These are phyloP conservation scores for Cephus spinipes DNA, from an alignment of 2,888 invertebrate species.

Conservation along the genomic window DNA sequence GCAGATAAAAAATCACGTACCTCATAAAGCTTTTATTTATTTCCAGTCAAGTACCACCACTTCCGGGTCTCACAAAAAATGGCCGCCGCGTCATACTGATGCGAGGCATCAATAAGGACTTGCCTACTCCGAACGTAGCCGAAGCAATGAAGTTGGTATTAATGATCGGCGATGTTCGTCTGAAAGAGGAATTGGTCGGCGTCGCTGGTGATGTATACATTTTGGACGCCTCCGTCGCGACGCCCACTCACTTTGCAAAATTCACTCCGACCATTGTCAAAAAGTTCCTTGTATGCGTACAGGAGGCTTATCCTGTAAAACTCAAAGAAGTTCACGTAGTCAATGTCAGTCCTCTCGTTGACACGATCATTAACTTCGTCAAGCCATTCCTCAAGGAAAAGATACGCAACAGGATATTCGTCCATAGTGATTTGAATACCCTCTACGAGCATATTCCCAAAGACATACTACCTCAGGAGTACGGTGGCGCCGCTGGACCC, in stretches of 20 bases:
- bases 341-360: conserved; percentile 85
- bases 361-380: conserved; percentile 86
- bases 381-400: conserved; percentile 91
- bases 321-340: conserved; percentile 88
- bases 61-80: conserved; percentile 84
- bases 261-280: conserved; percentile 85
- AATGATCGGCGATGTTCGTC: conserved; percentile 86
- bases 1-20: background rate
- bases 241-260: conserved; percentile 85
- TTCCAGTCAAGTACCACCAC: conserved; percentile 80
- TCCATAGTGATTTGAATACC: conserved; percentile 80
- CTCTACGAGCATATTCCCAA: conserved; percentile 83
- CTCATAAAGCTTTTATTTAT: conserved; percentile 1
- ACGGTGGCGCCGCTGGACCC: conserved; percentile 84
- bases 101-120: conserved; percentile 78
- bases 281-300: conserved; percentile 86
- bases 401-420: conserved; percentile 84
- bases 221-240: conserved; percentile 82
- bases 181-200: conserved; percentile 81
- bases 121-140: conserved; percentile 77
- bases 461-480: conserved; percentile 84
- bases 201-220: conserved; percentile 89
- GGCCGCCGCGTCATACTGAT: conserved; percentile 83
- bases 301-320: conserved; percentile 90
- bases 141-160: conserved; percentile 85